Base-by-base conservation (phyloP, 2,797 vertebrate species). In the Onychomys torridus region DNA sequence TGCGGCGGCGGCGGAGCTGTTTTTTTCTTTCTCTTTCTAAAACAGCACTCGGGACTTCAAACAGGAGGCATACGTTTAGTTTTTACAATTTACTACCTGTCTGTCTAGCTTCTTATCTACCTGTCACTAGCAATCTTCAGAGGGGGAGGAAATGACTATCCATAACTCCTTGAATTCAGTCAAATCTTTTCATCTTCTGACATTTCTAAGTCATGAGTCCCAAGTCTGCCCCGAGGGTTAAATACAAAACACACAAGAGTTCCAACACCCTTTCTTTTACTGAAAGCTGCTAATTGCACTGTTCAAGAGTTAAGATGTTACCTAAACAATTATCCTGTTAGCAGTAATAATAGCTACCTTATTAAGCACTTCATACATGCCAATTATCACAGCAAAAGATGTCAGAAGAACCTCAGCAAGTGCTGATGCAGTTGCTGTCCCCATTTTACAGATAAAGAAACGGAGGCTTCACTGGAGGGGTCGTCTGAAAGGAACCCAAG, bases 121-220 rank as follows among this genome's bases (percentile, higher is more conserved):
- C 84, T 79, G 67, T 77, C 90, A 94, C 85, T 77, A 86, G 65
- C 49, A 9, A 86, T 82, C 91, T 93, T 61, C 59, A 37, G 5
- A 40, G 65, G 73, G 29, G 61, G 83, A 77, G 37, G 71, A 89
- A 95, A 59, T 76, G 61, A 71, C 71, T 86, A 79, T 77, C 86
- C 55, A 43, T 61, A 78, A 55, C 23, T 88, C 94, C 83, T 89
- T 46, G 63, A 96, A 78, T 76, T 9, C n/a, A 81, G 85, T 52
- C 21, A 75, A 79, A 95, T 97, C 84, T 90, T 90, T 96, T 97
- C 93, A 89, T 95, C 86, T 95, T 84, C 52, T 91, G 93, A 90
- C 94, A 81, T 93, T 90, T 96, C 92, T 85, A 40, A 92, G 63
- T 79, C 63, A 40, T 83, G 79, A 91, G 69, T 43, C 57, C 52